Conservation (phyloP, 2,113 vertebrate genomes). For the Zonotrichia leucophrys region DNA sequence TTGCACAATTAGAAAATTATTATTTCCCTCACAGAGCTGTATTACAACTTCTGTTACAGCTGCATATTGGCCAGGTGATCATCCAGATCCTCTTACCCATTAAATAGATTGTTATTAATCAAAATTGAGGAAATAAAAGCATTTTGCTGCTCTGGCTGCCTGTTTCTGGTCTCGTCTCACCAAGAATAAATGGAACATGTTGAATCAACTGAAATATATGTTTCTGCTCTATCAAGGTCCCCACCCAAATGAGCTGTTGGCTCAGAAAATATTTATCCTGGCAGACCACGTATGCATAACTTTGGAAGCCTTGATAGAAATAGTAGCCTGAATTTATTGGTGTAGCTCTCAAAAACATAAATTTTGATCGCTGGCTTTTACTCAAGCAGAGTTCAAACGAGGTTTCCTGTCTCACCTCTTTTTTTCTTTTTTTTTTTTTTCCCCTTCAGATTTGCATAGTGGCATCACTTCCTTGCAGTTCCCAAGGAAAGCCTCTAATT, state of each 20-base stretch:
- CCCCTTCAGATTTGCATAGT: conserved; percentile 15
- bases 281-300: conserved; percentile 24
- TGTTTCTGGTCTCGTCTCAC: not conserved
- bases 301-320: conserved; percentile 45
- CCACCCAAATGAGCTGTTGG: conserved; percentile 30
- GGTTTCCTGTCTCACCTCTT: conserved; percentile 5
- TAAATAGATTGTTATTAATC: not conserved
- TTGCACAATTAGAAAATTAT: not conserved
- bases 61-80: not conserved
- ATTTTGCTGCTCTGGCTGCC: not conserved
- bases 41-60: not conserved
- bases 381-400: not conserved
- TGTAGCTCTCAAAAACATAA: conserved; percentile 3
- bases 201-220: conserved; percentile 6
- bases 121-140: not conserved
- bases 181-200: not conserved
- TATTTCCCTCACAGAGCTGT: not conserved
- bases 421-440: not conserved
- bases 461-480: conserved; percentile 25
- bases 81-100: not conserved
- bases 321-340: conserved; percentile 33
- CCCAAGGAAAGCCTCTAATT: conserved; percentile 51
- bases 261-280: conserved; percentile 51
- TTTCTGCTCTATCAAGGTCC: conserved; percentile 4
- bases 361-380: not conserved